Base-by-base conservation (phyloP, 2,888 invertebrate genomes). In the Buathra laborator region DNA sequence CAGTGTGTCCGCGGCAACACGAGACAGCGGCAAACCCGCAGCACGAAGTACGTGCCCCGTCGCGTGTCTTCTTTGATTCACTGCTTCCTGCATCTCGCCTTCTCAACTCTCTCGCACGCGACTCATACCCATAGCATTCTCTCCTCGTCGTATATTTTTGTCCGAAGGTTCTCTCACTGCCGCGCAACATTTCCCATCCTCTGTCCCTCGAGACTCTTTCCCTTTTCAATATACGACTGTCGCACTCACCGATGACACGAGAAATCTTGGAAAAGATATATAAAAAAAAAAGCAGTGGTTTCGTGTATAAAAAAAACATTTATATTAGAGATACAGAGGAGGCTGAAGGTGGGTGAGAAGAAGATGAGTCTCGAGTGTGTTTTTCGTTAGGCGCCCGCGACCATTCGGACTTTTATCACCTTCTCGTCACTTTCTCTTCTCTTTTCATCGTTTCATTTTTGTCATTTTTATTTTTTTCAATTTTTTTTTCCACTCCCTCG, bases 61-160 rank as follows among this genome's bases (percentile, higher is more conserved):
- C 32, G 70, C 68, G 90, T 91, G 92, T 92, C 91, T 88, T 88
- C 90, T 62, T 92, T 93, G 92, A 93, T 93, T 92, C 92, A 92
- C 91, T 86, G 91, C 90, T 92, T 92, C 92, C 92, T 92, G 92
- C 88, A 81, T 70, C 43, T 66, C 59, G 16, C 14, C 51, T 44
- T 72, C 48, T 56, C 43, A 48, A 24, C 51, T 78, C 64, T 9
- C 43, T 75, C 48, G 44, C 64, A 67, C 51, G 12, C 66, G n/a
- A 37, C 19, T 16, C 10, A 51, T 6, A 56, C 32, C 74, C 32
- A 64, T 48, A 16, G 32, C 19, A 24, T 64, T 51, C 12, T 29
- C 37, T 70, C 70, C 48, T 56, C 59, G 59, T 43, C 67, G 66
- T 70, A 75, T 71, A 76, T 81, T 79, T 81, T 72, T 72, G 56